Conservation (phyloP, 2,113 vertebrate genomes). For the Peucedramus taeniatus region DNA sequence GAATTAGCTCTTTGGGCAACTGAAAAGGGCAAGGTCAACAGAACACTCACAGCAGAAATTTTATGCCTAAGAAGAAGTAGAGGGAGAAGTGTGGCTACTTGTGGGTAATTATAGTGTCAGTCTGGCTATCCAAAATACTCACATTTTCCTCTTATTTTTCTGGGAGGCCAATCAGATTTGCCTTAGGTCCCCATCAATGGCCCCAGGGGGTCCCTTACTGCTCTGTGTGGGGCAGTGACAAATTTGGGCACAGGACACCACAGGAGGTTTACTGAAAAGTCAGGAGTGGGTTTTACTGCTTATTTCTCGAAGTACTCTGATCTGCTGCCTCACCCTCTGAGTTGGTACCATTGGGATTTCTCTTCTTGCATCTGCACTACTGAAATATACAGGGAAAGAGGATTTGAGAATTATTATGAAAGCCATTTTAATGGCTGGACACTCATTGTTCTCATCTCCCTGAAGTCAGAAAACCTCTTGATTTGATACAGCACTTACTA, state of each 20-base stretch:
- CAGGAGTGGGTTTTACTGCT: not conserved
- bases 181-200: not conserved
- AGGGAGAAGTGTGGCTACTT: not conserved
- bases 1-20: not conserved
- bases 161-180: not conserved
- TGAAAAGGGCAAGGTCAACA: not conserved
- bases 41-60: not conserved
- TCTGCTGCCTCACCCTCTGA: not conserved
- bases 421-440: not conserved
- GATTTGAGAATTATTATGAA: not conserved
- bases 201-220: not conserved
- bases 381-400: not conserved
- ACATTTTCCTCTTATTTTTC: not conserved
- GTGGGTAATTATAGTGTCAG: not conserved
- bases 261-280: not conserved
- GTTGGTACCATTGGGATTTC: not conserved
- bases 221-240: not conserved
- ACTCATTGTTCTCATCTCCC: not conserved
- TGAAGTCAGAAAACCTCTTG: not conserved
- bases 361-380: not conserved
- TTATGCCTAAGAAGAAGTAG: not conserved
- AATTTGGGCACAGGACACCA: not conserved
- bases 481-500: not conserved
- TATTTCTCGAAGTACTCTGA: not conserved
- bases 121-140: not conserved